Percentiles rank a stretch among this genome's conserved stretches.
Evolutionary conservation across 1,140 invertebrate species (phyloP).

Genomic region (Caligus rogercresseyi): DNA sequence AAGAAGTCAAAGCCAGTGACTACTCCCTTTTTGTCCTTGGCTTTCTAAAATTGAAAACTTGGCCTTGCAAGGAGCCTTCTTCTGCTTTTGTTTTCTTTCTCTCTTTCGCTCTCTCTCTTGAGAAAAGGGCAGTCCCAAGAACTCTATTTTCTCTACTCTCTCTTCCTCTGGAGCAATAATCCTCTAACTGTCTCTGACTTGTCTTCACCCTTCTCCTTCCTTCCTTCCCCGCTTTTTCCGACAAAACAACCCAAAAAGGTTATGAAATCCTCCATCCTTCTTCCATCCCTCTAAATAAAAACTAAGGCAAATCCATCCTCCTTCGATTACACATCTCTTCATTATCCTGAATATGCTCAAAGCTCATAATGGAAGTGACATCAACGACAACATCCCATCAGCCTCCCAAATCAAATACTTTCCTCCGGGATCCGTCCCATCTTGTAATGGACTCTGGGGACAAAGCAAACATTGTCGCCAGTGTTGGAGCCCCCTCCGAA

Average conservation of each 20-base stretch:
- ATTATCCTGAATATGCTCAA: not conserved
- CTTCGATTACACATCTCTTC: too few species aligned
- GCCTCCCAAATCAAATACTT: not conserved
- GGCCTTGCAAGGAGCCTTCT: not conserved
- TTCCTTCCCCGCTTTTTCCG: too few species aligned
- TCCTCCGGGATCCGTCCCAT: not conserved
- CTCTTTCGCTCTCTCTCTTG: not conserved
- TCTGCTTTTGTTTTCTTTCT: not conserved
- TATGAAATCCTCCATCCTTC: too few species aligned
- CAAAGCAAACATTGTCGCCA: too few species aligned
- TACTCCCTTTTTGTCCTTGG: not conserved
- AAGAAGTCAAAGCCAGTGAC: too few species aligned
- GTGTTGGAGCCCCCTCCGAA: too few species aligned
- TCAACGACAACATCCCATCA: not conserved
- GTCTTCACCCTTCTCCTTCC: too few species aligned
- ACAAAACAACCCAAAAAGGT: too few species aligned
- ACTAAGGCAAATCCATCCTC: too few species aligned
- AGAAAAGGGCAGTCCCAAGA: too few species aligned
- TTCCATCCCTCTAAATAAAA: too few species aligned
- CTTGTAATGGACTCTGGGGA: too few species aligned
- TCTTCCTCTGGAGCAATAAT: not conserved
- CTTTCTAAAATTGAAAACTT: not conserved
- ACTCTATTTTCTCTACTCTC: not conserved
- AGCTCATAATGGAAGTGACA: not conserved
- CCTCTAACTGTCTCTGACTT: not conserved